phyloP scores from a whole-genome alignment of 2,113 vertebrate genomes.

The Nyctibius bracteatus region DNA sequence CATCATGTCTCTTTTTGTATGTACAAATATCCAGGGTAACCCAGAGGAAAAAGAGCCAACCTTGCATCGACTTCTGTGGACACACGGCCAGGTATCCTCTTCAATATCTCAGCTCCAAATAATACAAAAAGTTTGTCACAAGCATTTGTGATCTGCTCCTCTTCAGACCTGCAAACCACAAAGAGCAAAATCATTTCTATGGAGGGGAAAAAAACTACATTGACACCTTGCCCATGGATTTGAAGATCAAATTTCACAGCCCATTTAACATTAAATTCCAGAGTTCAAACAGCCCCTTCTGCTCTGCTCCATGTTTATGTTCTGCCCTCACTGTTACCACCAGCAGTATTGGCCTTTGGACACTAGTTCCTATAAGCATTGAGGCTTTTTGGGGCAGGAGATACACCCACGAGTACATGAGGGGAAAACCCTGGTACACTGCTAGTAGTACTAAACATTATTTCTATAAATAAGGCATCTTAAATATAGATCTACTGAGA shows the following conservation, averaged over 20 bases:
- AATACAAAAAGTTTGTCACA: constrained; percentile 93
- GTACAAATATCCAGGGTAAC: background rate
- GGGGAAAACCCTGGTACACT: fast-evolving
- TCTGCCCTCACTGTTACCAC: background rate
- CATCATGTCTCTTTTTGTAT: background rate
- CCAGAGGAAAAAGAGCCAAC: constrained; percentile 62
- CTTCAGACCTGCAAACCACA: constrained; percentile 77
- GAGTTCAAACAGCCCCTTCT: background rate
- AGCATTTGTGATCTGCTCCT: constrained; percentile 86
- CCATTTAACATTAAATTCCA: background rate
- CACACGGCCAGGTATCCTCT: constrained; percentile 94
- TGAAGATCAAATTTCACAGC: background rate
- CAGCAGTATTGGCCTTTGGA: background rate
- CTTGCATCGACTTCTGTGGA: constrained; percentile 98
- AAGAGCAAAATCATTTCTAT: background rate
- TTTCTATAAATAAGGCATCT: background rate
- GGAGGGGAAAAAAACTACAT: background rate
- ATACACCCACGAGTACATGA: fast-evolving
- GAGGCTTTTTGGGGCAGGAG: background rate
- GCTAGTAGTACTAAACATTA: background rate
- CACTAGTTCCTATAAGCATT: background rate
- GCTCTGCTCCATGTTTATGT: background rate
- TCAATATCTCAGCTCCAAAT: constrained; percentile 93
- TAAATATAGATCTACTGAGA: background rate
- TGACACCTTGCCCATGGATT: background rate